Percentiles rank a stretch among this genome's conserved stretches.
Conservation (phyloP, 2,113 vertebrate genomes). For the Urocolius indicus region DNA sequence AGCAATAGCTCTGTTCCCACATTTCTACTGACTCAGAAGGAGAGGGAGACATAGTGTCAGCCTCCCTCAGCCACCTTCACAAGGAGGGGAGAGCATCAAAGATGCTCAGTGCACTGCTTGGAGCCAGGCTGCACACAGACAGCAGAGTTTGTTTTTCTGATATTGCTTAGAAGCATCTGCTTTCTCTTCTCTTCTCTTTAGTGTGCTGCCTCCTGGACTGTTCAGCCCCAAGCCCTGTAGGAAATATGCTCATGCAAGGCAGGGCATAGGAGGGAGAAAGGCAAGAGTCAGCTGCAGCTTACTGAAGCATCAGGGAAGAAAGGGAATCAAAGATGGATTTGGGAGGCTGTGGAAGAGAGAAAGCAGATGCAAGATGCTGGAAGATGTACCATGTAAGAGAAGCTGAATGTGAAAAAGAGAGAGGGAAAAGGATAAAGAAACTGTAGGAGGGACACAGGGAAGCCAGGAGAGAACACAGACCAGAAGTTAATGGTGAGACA, state of each 20-base stretch:
- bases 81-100: neutral
- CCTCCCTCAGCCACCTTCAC: neutral
- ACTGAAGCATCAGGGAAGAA: neutral
- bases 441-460: neutral
- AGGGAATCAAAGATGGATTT: neutral
- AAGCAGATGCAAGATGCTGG: neutral
- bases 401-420: neutral
- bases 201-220: neutral
- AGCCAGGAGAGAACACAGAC: neutral
- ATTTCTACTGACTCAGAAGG: neutral
- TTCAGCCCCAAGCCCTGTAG: neutral
- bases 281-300: neutral
- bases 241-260: neutral
- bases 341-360: neutral
- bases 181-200: neutral
- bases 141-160: neutral
- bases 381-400: neutral
- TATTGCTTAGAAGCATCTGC: neutral
- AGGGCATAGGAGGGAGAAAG: neutral
- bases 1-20: neutral
- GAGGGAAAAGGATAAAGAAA: neutral
- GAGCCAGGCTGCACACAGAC: neutral
- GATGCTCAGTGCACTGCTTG: neutral
- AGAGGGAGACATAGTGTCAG: neutral
- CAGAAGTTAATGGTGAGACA: neutral